Conservation (phyloP, 2,888 invertebrate genomes). For the Tetragnatha montana region DNA sequence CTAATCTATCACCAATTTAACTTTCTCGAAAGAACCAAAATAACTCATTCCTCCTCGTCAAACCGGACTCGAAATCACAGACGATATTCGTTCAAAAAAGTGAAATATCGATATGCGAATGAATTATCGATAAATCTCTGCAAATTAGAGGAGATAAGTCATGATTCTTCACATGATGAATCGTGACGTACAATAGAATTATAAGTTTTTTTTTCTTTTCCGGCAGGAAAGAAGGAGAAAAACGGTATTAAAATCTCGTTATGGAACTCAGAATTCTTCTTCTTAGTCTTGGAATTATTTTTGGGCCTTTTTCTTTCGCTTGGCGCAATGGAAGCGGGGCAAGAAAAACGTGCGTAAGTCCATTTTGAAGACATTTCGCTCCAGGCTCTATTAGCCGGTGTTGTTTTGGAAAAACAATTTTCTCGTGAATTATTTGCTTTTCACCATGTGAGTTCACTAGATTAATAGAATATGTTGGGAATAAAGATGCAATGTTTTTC, state of each 20-base stretch:
- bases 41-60: slow-evolving; percentile 3
- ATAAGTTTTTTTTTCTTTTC: background rate
- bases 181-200: slow-evolving; percentile 14
- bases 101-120: slow-evolving; percentile 37
- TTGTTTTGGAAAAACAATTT: slow-evolving; percentile 27
- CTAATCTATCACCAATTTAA: slow-evolving; percentile 6
- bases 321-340: background rate
- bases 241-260: slow-evolving; percentile 42
- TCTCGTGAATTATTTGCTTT: slow-evolving; percentile 24
- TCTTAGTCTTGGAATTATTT: slow-evolving; percentile 4
- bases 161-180: slow-evolving; percentile 10
- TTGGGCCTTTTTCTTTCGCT: background rate
- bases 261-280: slow-evolving; percentile 3
- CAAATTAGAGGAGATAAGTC: slow-evolving; percentile 32
- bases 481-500: slow-evolving; percentile 7
- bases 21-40: slow-evolving; percentile 4
- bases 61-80: slow-evolving; percentile 1
- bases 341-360: background rate
- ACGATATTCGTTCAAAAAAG: slow-evolving; percentile 25
- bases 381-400: background rate
- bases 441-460: background rate
- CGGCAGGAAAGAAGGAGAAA: background rate
- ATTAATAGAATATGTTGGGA: background rate
- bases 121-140: slow-evolving; percentile 35
- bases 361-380: slow-evolving; percentile 4